A percentile compares a stretch with the other conserved stretches of the same genome.
These are phyloP conservation scores for Homarus americanus DNA, from an alignment of 1,140 invertebrate species.

Conservation along the genomic window DNA sequence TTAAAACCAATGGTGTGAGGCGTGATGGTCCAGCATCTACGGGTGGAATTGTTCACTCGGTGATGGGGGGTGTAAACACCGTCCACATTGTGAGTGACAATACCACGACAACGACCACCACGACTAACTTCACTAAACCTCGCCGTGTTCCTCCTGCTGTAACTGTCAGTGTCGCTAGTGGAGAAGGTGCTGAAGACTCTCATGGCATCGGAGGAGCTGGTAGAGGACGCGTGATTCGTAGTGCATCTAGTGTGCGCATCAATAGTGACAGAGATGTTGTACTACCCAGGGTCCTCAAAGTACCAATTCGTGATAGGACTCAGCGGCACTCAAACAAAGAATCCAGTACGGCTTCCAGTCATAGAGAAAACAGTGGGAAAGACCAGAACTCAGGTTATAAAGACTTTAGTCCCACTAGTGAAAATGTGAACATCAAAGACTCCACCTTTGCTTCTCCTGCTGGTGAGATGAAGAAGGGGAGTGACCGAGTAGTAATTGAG, in stretches of 20 bases:
- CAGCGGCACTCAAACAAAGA: constrained; percentile 22
- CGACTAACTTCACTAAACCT: constrained; percentile 33
- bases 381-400: neutral
- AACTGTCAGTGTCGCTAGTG: constrained; percentile 53
- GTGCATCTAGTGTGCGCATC: constrained; percentile 62
- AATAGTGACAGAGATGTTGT: constrained; percentile 60
- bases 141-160: constrained; percentile 53
- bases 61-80: constrained; percentile 63
- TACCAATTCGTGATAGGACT: constrained; percentile 69
- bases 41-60: constrained; percentile 59
- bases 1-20: constrained; percentile 56
- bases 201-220: neutral
- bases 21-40: constrained; percentile 43
- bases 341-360: neutral
- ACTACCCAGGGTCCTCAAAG: constrained; percentile 70
- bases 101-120: constrained; percentile 27
- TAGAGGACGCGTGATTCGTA: neutral
- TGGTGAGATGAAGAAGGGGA: neutral
- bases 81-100: constrained; percentile 56
- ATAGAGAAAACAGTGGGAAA: neutral
- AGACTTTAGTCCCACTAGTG: neutral
- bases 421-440: neutral
- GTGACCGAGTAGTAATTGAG: constrained; percentile 68
- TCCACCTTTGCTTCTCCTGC: neutral
- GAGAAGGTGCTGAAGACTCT: constrained; percentile 13